Evolutionary conservation across 2,888 invertebrate genomes (phyloP).

Genomic region (Drosophila borealis): DNA sequence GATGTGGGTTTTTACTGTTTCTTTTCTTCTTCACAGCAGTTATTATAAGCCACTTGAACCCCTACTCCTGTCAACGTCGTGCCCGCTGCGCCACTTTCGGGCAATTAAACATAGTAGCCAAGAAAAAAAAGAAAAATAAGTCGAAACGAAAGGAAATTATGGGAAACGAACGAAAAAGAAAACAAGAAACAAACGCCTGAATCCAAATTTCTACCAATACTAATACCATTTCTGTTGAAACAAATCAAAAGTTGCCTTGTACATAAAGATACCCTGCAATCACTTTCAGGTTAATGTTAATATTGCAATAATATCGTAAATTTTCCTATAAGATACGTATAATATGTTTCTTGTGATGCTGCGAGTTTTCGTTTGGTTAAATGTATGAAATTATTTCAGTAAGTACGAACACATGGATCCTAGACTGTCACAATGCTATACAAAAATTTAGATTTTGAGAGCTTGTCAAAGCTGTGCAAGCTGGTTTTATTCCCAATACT

Average conservation of each 20-base stretch:
- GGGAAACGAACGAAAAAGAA: conserved; percentile 9
- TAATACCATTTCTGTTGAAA: neutral
- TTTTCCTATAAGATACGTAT: too few relatives aligned
- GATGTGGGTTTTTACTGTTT: conserved; percentile 2
- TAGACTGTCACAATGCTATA: too few relatives aligned
- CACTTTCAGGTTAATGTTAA: too few relatives aligned
- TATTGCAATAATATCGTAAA: too few relatives aligned
- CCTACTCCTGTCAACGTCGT: neutral
- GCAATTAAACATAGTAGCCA: conserved; percentile 60
- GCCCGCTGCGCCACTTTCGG: conserved; percentile 35
- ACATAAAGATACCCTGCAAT: neutral
- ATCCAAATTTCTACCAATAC: neutral
- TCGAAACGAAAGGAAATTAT: conserved; percentile 8
- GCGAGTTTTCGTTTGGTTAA: too few relatives aligned
- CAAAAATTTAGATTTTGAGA: too few relatives aligned
- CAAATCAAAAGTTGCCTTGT: neutral
- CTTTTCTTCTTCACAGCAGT: conserved; percentile 3
- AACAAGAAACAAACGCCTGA: neutral
- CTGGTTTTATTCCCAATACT: too few relatives aligned
- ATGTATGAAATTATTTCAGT: too few relatives aligned
- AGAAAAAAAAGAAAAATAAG: conserved; percentile 27
- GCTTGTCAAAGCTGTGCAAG: too few relatives aligned
- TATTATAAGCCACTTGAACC: conserved; percentile 19
- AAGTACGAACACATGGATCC: too few relatives aligned
- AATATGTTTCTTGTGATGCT: too few relatives aligned